Percentiles rank a stretch among this genome's conserved stretches.
Conservation (phyloP, 2,888 invertebrate genomes). For the Dicycla oo region DNA sequence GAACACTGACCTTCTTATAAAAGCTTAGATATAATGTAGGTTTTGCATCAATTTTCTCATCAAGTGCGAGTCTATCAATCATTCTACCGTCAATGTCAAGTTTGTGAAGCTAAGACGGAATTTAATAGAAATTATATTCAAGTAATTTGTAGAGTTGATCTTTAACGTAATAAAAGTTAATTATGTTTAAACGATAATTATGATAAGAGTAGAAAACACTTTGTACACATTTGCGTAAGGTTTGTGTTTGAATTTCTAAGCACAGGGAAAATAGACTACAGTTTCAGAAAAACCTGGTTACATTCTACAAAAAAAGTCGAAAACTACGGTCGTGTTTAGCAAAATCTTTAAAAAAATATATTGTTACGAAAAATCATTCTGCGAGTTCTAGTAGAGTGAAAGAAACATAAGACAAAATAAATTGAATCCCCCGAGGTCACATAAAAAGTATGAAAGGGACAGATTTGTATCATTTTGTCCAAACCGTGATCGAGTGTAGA, state of each 20-base stretch:
- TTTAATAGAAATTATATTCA: not conserved
- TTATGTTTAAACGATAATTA: constrained; percentile 5
- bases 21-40: constrained; percentile 11
- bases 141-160: constrained; percentile 30
- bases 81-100: not conserved
- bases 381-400: not conserved
- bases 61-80: constrained; percentile 1
- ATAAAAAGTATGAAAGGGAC: constrained; percentile 36
- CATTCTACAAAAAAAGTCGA: not conserved
- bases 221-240: not conserved
- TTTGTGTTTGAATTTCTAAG: constrained; percentile 3
- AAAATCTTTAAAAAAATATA: too few species aligned
- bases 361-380: not conserved
- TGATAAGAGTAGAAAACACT: constrained; percentile 18
- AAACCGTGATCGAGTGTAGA: constrained; percentile 72
- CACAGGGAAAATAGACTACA: not conserved
- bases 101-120: not conserved
- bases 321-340: not conserved
- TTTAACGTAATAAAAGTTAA: constrained; percentile 24
- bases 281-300: not conserved
- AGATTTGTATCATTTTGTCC: constrained; percentile 76
- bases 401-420: not conserved
- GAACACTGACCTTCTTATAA: not conserved
- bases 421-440: constrained; percentile 9
- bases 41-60: not conserved